Evolutionary conservation across 2,113 vertebrate genomes (phyloP), one percentile per base, ranked within the genome.

Genomic region (Psilopogon haemacephalus): DNA sequence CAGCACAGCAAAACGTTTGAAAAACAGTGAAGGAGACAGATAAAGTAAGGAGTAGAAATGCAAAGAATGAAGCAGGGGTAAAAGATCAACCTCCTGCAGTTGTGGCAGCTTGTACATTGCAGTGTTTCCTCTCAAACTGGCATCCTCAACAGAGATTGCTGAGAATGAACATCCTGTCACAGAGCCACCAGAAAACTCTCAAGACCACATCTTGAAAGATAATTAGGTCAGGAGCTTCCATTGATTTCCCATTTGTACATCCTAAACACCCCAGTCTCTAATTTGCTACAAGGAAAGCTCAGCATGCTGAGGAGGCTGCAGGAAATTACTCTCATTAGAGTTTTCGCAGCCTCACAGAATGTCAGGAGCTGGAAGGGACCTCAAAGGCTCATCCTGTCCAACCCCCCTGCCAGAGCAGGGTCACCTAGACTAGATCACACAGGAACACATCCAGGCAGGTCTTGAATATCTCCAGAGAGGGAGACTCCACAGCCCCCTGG

Each of bases 161-260:
- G 80, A 65, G 30, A 86, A 88, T 71, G 62, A 86, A 30, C 88
- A 95, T 78, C 38, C 62, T 86, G 69, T 86, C 79, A 86, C 17
- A 21, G 65, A 38, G 6, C 7, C 27, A 48, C 35, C 40, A 1
- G 9, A 74, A 89, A 81, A 86, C 18, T 68, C 52, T 64, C 42
- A 48, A 50, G 32, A 91, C 48, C 13, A 1, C 72, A 72, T 72
- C 74, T 85, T 48, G 58, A 35, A 84, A 69, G 65, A 30, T 67
- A 76, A 79, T 95, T 87, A 73, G 78, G 84, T 70, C 63, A 93
- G 55, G 40, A 91, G 24, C 40, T 79, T 76, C 71, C 40, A 93
- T 93, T 69, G 93, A 96, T 95, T 96, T 89, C 67, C 78, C 64
- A 46, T 89, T 91, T 84, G 75, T 16, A 67, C 8, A 62, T 37